Base-by-base conservation (phyloP, 2,797 vertebrate species). In the Vipera latastei region DNA sequence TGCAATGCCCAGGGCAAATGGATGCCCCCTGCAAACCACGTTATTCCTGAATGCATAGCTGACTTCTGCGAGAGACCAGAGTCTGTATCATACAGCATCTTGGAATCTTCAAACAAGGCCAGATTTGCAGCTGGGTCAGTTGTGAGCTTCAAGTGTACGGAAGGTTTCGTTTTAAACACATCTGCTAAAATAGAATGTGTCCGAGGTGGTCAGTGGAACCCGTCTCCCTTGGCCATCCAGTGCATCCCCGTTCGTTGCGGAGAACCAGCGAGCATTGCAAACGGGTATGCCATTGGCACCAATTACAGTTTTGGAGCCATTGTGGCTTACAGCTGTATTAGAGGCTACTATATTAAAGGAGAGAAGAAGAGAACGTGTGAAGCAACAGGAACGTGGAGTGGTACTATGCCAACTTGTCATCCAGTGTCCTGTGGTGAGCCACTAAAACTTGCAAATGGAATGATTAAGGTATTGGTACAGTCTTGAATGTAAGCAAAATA, bases 241-340 rank as follows among this genome's bases (percentile, higher is more conserved):
- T 99, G 99, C 90, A 97, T 99, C 93, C 99, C 99, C 0, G 97
- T 99, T 91, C 98, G 99, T 94, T 99, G 99, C 1, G 98, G 99
- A 95, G 98, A 98, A 94, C 99, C 99, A 0, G 97, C 98, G 0
- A 95, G 94, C 94, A 98, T 99, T 11, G 97, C 96, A 91, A 98
- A 98, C 55, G 99, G 99, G 88, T 99, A 99, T 16, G 98, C 99
- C 1, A 99, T 97, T 22, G 99, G 99, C 9, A 97, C 97, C 13
- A 98, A 99, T 97, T 99, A 99, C 96, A 99, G 98, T 94, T 99
- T 99, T 89, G 99, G 99, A 92, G 98, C 99, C 0, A 94, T 99
- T 93, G 98, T 99, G 95, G 99, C 99, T 2, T 99, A 99, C 88
- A 99, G 98, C 97, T 99, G 99, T 95, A 98, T 98, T 95, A 98